phyloP scores from a whole-genome alignment of 2,797 vertebrate genomes.

The Valencia hispanica region DNA sequence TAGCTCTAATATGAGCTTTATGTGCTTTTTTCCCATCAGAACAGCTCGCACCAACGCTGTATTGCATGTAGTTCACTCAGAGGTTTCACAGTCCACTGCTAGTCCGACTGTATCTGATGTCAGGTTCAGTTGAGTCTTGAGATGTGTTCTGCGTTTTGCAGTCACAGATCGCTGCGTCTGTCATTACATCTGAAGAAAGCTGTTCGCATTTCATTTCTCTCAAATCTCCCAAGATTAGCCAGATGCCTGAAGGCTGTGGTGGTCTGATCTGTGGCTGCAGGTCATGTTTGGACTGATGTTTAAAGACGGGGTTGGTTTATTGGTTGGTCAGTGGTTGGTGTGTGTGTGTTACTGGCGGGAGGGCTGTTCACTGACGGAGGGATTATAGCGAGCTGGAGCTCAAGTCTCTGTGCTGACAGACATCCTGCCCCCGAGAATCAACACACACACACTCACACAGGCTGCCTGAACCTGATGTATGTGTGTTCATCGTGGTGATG shows the following conservation, averaged over 20 bases:
- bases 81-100: not conserved
- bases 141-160: not conserved
- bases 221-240: slow-evolving; percentile 64
- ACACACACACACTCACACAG: slow-evolving; percentile 48
- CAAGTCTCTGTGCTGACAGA: slow-evolving; percentile 78
- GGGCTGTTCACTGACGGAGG: slow-evolving; percentile 74
- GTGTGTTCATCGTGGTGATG: slow-evolving; percentile 31
- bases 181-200: slow-evolving; percentile 43
- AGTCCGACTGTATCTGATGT: not conserved
- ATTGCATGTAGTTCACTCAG: not conserved
- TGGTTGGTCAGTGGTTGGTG: slow-evolving; percentile 47
- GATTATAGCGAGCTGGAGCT: slow-evolving; percentile 69
- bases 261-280: slow-evolving; percentile 41
- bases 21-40: not conserved
- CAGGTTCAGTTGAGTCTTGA: not conserved
- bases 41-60: not conserved
- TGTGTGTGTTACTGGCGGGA: slow-evolving; percentile 67
- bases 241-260: slow-evolving; percentile 51
- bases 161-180: slow-evolving; percentile 33
- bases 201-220: slow-evolving; percentile 26
- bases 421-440: slow-evolving; percentile 61
- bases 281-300: slow-evolving; percentile 65
- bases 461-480: slow-evolving; percentile 47
- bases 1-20: not conserved
- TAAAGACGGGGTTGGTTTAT: slow-evolving; percentile 33